These are phyloP conservation scores for Drosophila nasuta DNA, from an alignment of 1,140 invertebrate species.

Conservation along the genomic window DNA sequence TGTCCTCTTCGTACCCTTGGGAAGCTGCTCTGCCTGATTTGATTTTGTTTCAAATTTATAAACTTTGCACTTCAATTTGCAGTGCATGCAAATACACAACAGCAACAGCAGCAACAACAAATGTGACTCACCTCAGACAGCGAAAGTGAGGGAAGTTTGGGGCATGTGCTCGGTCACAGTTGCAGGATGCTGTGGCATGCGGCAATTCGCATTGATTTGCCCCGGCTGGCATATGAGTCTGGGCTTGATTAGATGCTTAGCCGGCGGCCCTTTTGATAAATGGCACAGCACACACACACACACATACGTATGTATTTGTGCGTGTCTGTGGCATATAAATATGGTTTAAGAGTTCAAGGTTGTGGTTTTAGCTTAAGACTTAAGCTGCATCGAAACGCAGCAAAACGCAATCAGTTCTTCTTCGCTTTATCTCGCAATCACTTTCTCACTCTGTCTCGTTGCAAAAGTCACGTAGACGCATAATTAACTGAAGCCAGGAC, in stretches of 20 bases:
- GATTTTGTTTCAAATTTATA: conserved; percentile 53
- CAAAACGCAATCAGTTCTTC: conserved; percentile 51
- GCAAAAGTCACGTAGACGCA: conserved; percentile 59
- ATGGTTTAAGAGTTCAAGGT: conserved; percentile 75
- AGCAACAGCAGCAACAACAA: neutral
- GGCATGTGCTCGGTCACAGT: conserved; percentile 50
- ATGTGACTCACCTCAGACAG: conserved; percentile 19
- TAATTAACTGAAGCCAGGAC: conserved; percentile 61
- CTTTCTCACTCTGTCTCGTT: neutral
- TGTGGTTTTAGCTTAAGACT: conserved; percentile 30
- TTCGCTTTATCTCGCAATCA: neutral
- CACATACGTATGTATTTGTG: conserved; percentile 31
- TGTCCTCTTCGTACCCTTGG: neutral
- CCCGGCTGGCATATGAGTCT: conserved; percentile 64
- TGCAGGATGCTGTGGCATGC: conserved; percentile 44
- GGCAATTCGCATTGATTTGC: conserved; percentile 73
- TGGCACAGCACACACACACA: conserved; percentile 43
- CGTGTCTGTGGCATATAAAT: conserved; percentile 58
- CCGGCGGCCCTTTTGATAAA: conserved; percentile 64
- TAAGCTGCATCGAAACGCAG: conserved; percentile 32
- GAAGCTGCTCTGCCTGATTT: conserved; percentile 11
- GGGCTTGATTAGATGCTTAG: conserved; percentile 70
- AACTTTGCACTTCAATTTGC: conserved; percentile 78
- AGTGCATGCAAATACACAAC: conserved; percentile 67
- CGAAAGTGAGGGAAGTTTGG: neutral